Evolutionary conservation across 2,113 vertebrate genomes (phyloP), one percentile per base, ranked within the genome.

Genomic region (Oriolus oriolus): DNA sequence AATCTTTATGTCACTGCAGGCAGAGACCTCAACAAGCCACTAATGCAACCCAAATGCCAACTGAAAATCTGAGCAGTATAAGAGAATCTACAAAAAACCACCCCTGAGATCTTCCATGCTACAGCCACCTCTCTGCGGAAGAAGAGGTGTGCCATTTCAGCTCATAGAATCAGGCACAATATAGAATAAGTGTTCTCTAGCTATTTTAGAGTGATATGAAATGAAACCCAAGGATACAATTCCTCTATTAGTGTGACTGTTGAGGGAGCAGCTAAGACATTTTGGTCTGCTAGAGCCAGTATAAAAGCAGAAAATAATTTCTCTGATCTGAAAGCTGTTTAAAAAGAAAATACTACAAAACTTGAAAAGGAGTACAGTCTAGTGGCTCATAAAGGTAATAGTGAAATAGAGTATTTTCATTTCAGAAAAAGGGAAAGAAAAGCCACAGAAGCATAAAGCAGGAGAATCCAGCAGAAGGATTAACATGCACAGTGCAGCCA

Each of bases 11-110:
- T 27, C 63, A n/a, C 63, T 74, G 68, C 22, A 56, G 27, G 31
- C 12, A 77, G 47, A n/a, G 35, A 66, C 15, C 16, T 39, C 0
- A 0, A 54, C 18, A 54, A 66, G 39, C 30, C 33, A 21, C 28
- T 77, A 70, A n/a, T 30, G 7, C 16, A 45, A 59, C 42, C 17
- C 47, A 70, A 27, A 35, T 20, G 8, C 13, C 41, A 81, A 23
- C 3, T 76, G 70, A 84, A 74, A 68, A 63, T 31, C 23, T 15
- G 60, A 65, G 15, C 20, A 57, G 31, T 28, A 6, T 4, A 37
- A 68, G 18, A 54, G n/a, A 39, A 80, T 16, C 17, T 57, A 18
- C 11, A 53, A 52, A 15, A 35, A 24, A 16, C 1, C 3, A 11
- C 5, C 5, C 54, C 8, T 0, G 2, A 45, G 21, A 35, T 20